Base-by-base conservation (phyloP, 2,888 invertebrate species). In the Drosophila borealis region DNA sequence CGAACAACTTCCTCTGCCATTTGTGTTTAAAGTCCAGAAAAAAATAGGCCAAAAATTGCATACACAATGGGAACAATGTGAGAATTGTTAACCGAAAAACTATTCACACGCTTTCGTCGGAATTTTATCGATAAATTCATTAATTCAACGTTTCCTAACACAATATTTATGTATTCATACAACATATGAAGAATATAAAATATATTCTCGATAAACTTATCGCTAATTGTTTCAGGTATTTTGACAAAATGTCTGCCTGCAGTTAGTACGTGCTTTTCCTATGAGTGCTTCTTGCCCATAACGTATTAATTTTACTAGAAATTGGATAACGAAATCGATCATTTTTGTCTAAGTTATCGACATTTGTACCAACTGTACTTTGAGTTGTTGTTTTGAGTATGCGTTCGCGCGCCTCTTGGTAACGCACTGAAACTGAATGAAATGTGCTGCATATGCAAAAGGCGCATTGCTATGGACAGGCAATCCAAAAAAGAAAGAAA, bases 371-470 rank as follows among this genome's bases (percentile, higher is more conserved):
- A 33, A 55, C 46, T 80, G 51, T 69, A 41, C 63, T 36, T 39
- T 14, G 11, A n/a, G 5, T 14, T 6, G 14, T 42, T 59, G 48
- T 54, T 74, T 45, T 48, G 53, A 8, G 29, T 29, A 29, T 29
- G 29, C 29, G 29, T 8, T 29, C 29, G 29, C 50, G 48, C 60
- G 50, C 21, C 39, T 66, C 29, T 44, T 57, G 41, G 48, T 39
- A 54, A 49, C 41, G 41, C 59, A 57, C n/a, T 55, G 67, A 57
- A 48, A 59, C 44, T 33, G 63, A 57, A 51, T 68, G 70, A 69
- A 67, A 65, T 60, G 68, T 77, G 80, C 77, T 85, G 86, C 86
- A 82, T 85, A 81, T 76, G 81, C 80, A 81, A 79, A 60, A 76
- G 82, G 66, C 72, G 69, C 55, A 41, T 13, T 17, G 53, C 53